Base-by-base conservation (phyloP, 2,113 vertebrate genomes). In the Hucho hucho region DNA sequence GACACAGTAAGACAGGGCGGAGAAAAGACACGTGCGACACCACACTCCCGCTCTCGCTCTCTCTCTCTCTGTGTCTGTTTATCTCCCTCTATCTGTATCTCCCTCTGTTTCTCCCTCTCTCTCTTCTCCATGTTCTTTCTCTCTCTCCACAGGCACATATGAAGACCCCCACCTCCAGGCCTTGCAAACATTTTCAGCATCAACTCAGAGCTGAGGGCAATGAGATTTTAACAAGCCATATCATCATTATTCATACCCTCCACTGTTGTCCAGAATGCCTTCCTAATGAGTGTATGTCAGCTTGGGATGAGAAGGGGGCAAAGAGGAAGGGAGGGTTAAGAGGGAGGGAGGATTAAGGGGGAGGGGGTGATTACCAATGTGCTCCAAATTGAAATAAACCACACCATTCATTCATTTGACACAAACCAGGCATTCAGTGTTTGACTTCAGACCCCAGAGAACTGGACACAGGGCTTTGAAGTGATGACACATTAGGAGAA, bases 151-250 rank as follows among this genome's bases (percentile, higher is more conserved):
- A 70, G 58, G 59, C 65, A 69, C 20, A 70, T 56, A 64, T 5
- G 4, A 28, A 64, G 24, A 58, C 37, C 20, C 59, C 46, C 4
- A 66, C 49, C 13, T 72, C 12, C 28, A 46, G 68, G 37, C n/a
- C 26, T 67, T 43, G 20, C 56, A 61, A 24, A 22, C 5, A 3
- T 29, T 66, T 72, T 61, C 24, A 56, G 37, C 46, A 64, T 77
- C 69, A 63, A 74, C 46, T 64, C 53, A 67, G 43, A 58, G 79
- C 67, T 37, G 29, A 64, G 64, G 49, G 64, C 66, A 66, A 65
- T 58, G 76, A 47, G 73, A 74, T 81, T 75, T 81, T 72, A 77
- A 77, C 68, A 72, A 73, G 79, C 46, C 73, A 64, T 37, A 56
- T 70, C 28, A 49, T 80, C 76, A 76, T 69, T 69, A 73, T 64